These are phyloP conservation scores for Apomyelois bistriatella DNA, from an alignment of 2,888 invertebrate species.

Conservation along the genomic window DNA sequence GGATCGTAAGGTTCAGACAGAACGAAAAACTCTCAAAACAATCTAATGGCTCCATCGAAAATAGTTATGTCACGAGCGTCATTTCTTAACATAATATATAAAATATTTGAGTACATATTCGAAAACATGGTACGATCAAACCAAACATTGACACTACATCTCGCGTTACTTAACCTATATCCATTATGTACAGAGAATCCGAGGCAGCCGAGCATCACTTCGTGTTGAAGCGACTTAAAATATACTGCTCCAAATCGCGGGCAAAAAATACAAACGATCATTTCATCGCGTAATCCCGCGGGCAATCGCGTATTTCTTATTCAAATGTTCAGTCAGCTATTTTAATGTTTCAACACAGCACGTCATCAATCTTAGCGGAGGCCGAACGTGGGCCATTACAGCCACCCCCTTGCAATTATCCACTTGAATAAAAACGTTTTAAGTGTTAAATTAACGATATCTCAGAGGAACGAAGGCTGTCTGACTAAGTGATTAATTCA, in stretches of 20 bases:
- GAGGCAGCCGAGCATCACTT: conserved; percentile 13
- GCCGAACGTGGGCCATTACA: conserved; percentile 68
- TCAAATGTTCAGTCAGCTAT: conserved; percentile 70
- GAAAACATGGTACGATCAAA: not conserved
- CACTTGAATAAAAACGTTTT: conserved; percentile 77
- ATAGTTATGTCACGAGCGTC: too few relatives aligned
- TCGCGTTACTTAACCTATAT: conserved; percentile 6
- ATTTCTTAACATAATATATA: too few relatives aligned
- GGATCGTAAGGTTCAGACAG: too few relatives aligned
- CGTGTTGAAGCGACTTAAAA: conserved; percentile 17
- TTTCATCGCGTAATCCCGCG: conserved; percentile 59
- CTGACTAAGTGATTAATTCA: conserved; percentile 70
- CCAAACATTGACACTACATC: conserved; percentile 5
- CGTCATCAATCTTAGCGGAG: conserved; percentile 71
- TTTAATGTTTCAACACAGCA: conserved; percentile 68
- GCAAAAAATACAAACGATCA: conserved; percentile 54
- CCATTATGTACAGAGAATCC: conserved; percentile 7
- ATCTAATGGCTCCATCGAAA: too few relatives aligned
- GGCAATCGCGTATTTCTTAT: conserved; percentile 65
- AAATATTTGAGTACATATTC: too few relatives aligned
- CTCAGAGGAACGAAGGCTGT: conserved; percentile 63
- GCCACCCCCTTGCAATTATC: conserved; percentile 73
- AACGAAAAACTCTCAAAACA: too few relatives aligned
- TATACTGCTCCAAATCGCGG: conserved; percentile 32
- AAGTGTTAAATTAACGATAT: conserved; percentile 78